Evolutionary conservation across 2,888 invertebrate genomes (phyloP), one percentile per base, ranked within the genome.

Genomic region (Magallana nippona): DNA sequence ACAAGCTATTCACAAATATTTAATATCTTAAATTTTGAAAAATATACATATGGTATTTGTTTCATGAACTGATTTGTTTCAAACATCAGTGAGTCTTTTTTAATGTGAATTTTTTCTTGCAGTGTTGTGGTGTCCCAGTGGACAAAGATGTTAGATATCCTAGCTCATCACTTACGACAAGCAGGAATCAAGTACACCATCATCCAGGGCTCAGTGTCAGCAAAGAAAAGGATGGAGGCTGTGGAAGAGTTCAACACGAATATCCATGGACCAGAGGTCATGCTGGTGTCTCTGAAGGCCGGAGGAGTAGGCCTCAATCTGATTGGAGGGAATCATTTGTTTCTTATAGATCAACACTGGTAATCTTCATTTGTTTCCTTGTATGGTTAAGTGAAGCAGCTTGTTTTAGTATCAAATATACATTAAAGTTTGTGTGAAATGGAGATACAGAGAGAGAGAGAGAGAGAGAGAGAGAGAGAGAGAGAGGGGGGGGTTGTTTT

Each of bases 281-380:
- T 99, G 94, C 94, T 99, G 71, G 95, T 99, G 0, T 98, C 98
- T 0, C 95, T 99, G 55, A 97, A 97, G 85, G 98, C 99, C 71
- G 99, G 98, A 79, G 99, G 98, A 55, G 98, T 98, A 19, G 99
- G 99, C 0, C 95, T 99, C 17, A 99, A 99, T 95, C 95, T 99
- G 82, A 95, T 97, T 84, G 99, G 98, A 1, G 99, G 97, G 0
- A 98, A 97, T 95, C 98, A 99, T 94, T 95, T 99, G 79, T 95
- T 98, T 56, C 95, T 99, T 57, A 94, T 98, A 32, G 99, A 99
- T 95, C 96, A 98, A 82, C 98, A 99, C 94, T 99, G 98, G 98
- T 93, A 87, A 86, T 85, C 55, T 57, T 19, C 13, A n/a, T 62
- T 71, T n/a, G 5, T 77, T 13, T 77, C 27, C 13, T 8, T 17